Percentiles rank a stretch among this genome's conserved stretches.
Conservation (phyloP, 2,797 vertebrate species). For the Pelodytes ibericus region DNA sequence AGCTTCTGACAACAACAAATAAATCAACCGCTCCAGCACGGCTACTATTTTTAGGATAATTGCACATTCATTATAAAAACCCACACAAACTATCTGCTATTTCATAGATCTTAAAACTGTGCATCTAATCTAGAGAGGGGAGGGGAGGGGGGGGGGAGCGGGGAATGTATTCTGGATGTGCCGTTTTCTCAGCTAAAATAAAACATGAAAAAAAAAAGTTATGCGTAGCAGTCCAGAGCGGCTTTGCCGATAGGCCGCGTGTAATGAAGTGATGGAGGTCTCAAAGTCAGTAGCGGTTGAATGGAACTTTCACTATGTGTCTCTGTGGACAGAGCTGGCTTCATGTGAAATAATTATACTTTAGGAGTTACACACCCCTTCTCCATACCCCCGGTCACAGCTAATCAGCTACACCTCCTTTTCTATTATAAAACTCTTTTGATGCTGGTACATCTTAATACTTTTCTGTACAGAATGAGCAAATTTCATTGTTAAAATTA, state of each 20-base stretch:
- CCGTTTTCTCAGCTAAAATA: slow-evolving; percentile 8
- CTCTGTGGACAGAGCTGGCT: too few species aligned
- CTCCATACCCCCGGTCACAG: too few species aligned
- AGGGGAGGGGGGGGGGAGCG: too few species aligned
- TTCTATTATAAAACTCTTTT: too few species aligned
- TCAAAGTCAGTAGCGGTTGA: not conserved
- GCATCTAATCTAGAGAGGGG: slow-evolving; percentile 30
- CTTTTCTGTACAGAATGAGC: too few species aligned
- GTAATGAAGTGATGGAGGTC: not conserved
- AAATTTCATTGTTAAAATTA: too few species aligned
- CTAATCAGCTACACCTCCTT: too few species aligned
- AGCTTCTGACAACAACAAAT: slow-evolving; percentile 1
- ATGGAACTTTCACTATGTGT: too few species aligned
- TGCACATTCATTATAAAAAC: slow-evolving; percentile 45
- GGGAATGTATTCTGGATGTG: slow-evolving; percentile 37
- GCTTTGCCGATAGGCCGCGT: not conserved
- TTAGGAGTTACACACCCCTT: too few species aligned
- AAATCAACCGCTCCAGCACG: slow-evolving; percentile 11
- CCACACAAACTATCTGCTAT: slow-evolving; percentile 17
- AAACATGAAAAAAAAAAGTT: slow-evolving; percentile 5
- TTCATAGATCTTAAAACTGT: slow-evolving; percentile 15
- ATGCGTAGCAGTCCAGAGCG: not conserved
- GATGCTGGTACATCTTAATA: too few species aligned
- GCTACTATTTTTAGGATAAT: slow-evolving; percentile 49
- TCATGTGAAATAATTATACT: too few species aligned